These are phyloP conservation scores for Hymenopus coronatus DNA, from an alignment of 2,888 invertebrate genomes.

Conservation along the genomic window DNA sequence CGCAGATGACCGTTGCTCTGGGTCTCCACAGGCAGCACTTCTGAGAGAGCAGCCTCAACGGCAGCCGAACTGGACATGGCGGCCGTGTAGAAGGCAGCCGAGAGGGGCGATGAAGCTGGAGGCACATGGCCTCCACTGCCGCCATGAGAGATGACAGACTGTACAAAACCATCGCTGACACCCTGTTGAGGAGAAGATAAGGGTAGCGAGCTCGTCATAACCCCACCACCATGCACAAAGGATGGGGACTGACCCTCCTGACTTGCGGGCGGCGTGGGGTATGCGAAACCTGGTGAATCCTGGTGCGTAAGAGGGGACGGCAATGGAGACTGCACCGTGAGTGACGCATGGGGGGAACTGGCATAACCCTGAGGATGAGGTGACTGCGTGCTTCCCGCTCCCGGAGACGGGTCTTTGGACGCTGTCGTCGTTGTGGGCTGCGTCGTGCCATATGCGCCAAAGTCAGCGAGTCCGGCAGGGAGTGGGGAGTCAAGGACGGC, in stretches of 20 bases:
- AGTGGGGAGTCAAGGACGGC: slow-evolving; percentile 74
- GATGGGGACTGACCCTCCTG: slow-evolving; percentile 74
- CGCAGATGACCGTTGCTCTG: slow-evolving; percentile 13
- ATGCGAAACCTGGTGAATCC: slow-evolving; percentile 73
- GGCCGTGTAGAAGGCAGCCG: slow-evolving; percentile 79
- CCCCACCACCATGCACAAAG: slow-evolving; percentile 41
- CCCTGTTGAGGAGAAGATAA: slow-evolving; percentile 48
- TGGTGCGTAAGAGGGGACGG: slow-evolving; percentile 48
- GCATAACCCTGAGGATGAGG: slow-evolving; percentile 27
- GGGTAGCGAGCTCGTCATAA: slow-evolving; percentile 48
- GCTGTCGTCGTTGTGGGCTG: slow-evolving; percentile 46
- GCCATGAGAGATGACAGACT: slow-evolving; percentile 41
- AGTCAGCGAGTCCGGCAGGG: slow-evolving; percentile 77
- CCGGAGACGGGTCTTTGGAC: slow-evolving; percentile 27
- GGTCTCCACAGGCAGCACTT: slow-evolving; percentile 62
- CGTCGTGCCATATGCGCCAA: slow-evolving; percentile 63
- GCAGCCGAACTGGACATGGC: slow-evolving; percentile 85
- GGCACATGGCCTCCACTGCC: slow-evolving; percentile 40
- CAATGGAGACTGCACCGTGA: slow-evolving; percentile 44
- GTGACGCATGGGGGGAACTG: slow-evolving; percentile 32
- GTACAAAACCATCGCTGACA: slow-evolving; percentile 43
- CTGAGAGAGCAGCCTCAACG: slow-evolving; percentile 81
- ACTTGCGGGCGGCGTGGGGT: slow-evolving; percentile 85
- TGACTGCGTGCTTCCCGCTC: slow-evolving; percentile 23
- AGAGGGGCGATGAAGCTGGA: slow-evolving; percentile 66